These are phyloP conservation scores for Eunapius fragilis DNA, from an alignment of 37 sponge, comb jelly and placozoan genomes.

Conservation along the genomic window DNA sequence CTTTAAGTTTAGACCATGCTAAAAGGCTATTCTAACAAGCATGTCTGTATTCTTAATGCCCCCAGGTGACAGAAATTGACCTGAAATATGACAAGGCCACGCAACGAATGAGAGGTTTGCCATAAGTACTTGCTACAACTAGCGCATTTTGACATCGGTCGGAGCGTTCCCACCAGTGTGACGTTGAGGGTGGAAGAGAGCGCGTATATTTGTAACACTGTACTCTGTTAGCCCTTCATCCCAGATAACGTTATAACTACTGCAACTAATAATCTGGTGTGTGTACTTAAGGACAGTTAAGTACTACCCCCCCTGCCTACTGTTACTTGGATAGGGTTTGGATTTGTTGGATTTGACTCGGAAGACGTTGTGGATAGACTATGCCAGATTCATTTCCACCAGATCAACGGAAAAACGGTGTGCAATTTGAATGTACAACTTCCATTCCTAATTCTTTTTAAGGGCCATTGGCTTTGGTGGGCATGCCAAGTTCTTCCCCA, in stretches of 20 bases:
- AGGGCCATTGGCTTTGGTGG: neutral
- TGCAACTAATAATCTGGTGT: neutral
- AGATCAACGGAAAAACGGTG: slow-evolving; percentile 53
- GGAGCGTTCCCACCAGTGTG: too few species aligned
- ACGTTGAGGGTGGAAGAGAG: neutral
- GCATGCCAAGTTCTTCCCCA: neutral
- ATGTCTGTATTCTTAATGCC: neutral
- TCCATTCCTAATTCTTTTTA: neutral
- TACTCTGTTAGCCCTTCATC: neutral
- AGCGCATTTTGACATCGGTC: too few species aligned
- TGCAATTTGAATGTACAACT: slow-evolving; percentile 9
- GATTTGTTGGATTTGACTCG: slow-evolving; percentile 60
- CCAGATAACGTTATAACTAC: neutral
- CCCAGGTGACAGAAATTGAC: slow-evolving; percentile 36
- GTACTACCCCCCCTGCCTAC: neutral
- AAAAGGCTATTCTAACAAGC: too few species aligned
- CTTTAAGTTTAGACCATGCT: too few species aligned
- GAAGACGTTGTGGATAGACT: slow-evolving; percentile 35
- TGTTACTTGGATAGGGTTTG: slow-evolving; percentile 54
- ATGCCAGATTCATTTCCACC: slow-evolving; percentile 29
- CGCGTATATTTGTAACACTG: neutral
- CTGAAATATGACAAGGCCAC: slow-evolving; percentile 52
- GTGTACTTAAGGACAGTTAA: neutral
- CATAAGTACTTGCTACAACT: neutral
- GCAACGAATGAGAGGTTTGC: slow-evolving; percentile 56